Evolutionary conservation across 1,140 invertebrate species (phyloP).

Genomic region (Ooceraea biroi): DNA sequence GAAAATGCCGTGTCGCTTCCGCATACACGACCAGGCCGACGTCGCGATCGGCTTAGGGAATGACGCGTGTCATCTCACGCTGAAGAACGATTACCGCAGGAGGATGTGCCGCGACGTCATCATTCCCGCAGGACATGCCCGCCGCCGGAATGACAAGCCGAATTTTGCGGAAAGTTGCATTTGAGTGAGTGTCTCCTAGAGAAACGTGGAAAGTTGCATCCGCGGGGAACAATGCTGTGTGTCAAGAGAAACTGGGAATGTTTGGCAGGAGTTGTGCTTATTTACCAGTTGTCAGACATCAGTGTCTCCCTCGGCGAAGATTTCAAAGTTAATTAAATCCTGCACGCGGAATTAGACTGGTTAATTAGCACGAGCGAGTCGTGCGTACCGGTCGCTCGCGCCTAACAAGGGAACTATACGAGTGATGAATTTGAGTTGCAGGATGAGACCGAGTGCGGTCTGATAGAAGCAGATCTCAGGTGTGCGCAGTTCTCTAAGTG

Average conservation of each 20-base stretch:
- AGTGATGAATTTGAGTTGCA: neutral
- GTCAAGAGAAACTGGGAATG: neutral
- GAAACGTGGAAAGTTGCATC: neutral
- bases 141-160: neutral
- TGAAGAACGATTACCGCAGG: neutral
- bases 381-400: neutral
- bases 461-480: neutral
- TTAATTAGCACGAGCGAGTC: neutral
- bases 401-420: neutral
- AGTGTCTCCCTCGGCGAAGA: neutral
- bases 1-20: neutral
- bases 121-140: neutral
- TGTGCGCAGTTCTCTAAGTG: conserved; percentile 1
- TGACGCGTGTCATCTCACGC: neutral
- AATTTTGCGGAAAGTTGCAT: neutral
- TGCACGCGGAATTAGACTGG: neutral
- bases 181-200: neutral
- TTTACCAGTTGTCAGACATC: neutral
- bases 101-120: neutral
- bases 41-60: neutral
- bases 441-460: neutral
- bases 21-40: neutral
- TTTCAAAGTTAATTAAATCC: conserved; percentile 15
- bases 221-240: neutral
- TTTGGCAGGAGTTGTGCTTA: neutral